phyloP scores from a whole-genome alignment of 1,140 invertebrate species.

The Sycophila sp. region DNA sequence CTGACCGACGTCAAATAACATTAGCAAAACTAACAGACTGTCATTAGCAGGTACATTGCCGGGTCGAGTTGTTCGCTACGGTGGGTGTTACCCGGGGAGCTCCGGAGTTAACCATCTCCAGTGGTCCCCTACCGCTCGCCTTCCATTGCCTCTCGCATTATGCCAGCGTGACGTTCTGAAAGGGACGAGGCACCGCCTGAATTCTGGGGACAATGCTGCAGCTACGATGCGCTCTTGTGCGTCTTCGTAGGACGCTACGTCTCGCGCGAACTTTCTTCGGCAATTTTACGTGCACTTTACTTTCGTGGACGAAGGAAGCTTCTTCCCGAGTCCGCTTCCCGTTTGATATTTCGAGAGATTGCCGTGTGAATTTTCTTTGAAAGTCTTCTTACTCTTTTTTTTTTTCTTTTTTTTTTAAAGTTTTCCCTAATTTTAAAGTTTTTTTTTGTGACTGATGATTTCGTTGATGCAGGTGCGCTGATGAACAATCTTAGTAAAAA shows the following conservation, averaged over 20 bases:
- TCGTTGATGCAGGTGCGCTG: too few species aligned
- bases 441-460: too few species aligned
- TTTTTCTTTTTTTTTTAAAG: background rate
- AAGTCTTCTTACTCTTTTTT: background rate
- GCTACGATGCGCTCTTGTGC: background rate
- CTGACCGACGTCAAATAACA: constrained; percentile 13
- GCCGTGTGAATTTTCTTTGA: too few species aligned
- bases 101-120: too few species aligned
- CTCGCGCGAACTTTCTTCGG: background rate
- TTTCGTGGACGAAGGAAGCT: background rate
- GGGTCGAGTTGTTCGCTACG: background rate
- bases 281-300: background rate
- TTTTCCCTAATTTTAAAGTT: too few species aligned
- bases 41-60: constrained; percentile 16
- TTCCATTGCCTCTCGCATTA: background rate
- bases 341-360: constrained; percentile 1
- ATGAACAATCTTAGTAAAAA: too few species aligned
- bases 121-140: background rate
- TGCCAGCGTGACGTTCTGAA: background rate
- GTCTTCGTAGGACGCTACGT: too few species aligned
- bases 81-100: too few species aligned
- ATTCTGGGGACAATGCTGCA: background rate
- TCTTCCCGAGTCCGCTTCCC: background rate
- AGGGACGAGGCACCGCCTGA: background rate
- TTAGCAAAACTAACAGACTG: constrained; percentile 14